These are phyloP conservation scores for Pholis gunnellus DNA, from an alignment of 2,113 vertebrate genomes.

Conservation along the genomic window DNA sequence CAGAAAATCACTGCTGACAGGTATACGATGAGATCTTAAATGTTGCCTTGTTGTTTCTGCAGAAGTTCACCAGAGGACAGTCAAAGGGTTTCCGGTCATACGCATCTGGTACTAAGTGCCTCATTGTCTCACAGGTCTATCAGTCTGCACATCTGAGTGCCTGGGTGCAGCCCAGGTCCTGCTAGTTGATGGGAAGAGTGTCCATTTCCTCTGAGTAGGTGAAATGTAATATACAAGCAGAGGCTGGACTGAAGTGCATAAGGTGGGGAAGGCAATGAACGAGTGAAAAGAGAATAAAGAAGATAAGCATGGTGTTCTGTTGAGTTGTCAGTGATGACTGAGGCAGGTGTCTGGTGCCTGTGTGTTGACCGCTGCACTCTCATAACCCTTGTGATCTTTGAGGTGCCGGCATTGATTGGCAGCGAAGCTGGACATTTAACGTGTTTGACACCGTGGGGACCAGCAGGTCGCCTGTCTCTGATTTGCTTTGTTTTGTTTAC, in stretches of 20 bases:
- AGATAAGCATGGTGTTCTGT: slow-evolving; percentile 8
- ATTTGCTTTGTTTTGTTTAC: slow-evolving; percentile 26
- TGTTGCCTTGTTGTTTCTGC: not conserved
- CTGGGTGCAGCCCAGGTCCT: slow-evolving; percentile 58
- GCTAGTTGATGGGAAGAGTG: slow-evolving; percentile 60
- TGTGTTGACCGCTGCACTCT: slow-evolving; percentile 17
- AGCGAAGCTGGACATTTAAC: slow-evolving; percentile 42
- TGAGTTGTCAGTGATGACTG: slow-evolving; percentile 20
- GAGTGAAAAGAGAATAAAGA: slow-evolving; percentile 9
- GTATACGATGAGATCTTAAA: slow-evolving; percentile 6
- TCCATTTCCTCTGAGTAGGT: slow-evolving; percentile 80
- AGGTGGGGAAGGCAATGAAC: slow-evolving; percentile 26
- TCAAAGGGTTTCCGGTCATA: slow-evolving; percentile 48
- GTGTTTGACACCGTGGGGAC: slow-evolving; percentile 28
- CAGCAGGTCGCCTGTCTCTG: slow-evolving; percentile 27
- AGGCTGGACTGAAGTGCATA: slow-evolving; percentile 32
- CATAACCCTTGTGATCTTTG: slow-evolving; percentile 28
- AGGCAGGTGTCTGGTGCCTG: slow-evolving; percentile 14
- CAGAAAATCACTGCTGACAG: not conserved
- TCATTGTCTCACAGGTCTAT: slow-evolving; percentile 58
- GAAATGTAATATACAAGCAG: slow-evolving; percentile 76
- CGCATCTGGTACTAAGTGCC: slow-evolving; percentile 55
- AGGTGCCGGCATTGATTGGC: slow-evolving; percentile 54
- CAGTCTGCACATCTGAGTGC: slow-evolving; percentile 52
- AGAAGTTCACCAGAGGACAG: slow-evolving; percentile 53